Base-by-base conservation (phyloP, 1,140 invertebrate species). In the Cydia amplana region DNA sequence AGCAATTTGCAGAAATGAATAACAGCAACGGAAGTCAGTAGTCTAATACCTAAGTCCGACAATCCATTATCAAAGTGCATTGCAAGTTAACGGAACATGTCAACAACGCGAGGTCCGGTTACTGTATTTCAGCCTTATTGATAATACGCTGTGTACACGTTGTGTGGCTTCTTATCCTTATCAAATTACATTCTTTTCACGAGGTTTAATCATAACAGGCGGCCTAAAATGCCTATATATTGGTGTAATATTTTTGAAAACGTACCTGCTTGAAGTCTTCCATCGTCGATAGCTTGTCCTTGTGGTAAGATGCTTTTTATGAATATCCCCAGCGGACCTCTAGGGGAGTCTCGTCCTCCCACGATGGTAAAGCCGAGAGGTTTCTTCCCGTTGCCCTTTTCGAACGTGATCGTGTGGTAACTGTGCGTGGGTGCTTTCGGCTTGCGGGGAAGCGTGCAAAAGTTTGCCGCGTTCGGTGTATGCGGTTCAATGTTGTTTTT, bases 311-410 rank as follows among this genome's bases (percentile, higher is more conserved):
- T 97, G 74, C 97, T 97, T 91, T 98, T 97, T 32, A 98, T 97
- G 90, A 97, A 98, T 83, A 98, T 98, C 82, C 95, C 97, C 87
- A 98, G 96, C 79, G 95, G 96, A 76, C 97, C 97, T 92, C 96
- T 96, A 0, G 97, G 96, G 23, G 97, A 98, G 88, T 99, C 97
- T 73, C 95, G 94, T 43, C 98, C 98, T 9, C 98, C 98, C 0
- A 98, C 98, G 79, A 99, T 98, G 67, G 97, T 98, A 85, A 98
- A 98, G 7, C 98, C 97, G 2, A 98, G 93, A 0, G 96, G 97
- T 87, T 97, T 98, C 82, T 96, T 96, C 4, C 96, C 96, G 2
- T 95, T 94, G 4, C 97, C 97, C 87, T 98, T 98, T 82, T 97
- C 95, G 81, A 98, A 96, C 0, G 96, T 95, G 0, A 97, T 95